Evolutionary conservation across 2,113 vertebrate genomes (phyloP).

Genomic region (Bombycilla garrulus): DNA sequence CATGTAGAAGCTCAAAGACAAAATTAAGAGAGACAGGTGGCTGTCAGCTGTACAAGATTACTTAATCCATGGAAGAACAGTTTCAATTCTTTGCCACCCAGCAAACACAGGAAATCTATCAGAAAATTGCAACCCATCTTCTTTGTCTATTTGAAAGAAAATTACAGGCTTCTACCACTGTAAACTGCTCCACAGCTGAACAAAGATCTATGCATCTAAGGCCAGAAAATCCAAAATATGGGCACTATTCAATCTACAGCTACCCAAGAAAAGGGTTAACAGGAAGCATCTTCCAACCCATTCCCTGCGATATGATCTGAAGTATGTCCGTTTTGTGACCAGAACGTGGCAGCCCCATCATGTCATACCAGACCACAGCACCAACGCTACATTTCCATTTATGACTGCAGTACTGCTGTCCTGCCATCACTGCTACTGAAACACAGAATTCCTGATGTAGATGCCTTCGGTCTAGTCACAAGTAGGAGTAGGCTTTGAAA

Average conservation of each 20-base stretch:
- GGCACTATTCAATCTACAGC: not conserved
- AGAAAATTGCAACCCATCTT: not conserved
- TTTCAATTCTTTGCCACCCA: not conserved
- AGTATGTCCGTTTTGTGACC: not conserved
- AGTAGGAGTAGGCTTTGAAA: not conserved
- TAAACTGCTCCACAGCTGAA: not conserved
- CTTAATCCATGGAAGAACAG: not conserved
- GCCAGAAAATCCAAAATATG: not conserved
- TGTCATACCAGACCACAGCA: fast-evolving
- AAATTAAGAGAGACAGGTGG: not conserved
- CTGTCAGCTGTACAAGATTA: not conserved
- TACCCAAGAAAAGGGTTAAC: not conserved
- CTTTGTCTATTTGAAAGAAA: not conserved
- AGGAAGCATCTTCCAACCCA: not conserved
- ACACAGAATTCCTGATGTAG: not conserved
- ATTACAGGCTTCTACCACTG: not conserved
- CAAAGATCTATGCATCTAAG: not conserved
- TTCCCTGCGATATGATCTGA: not conserved
- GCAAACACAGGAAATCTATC: not conserved
- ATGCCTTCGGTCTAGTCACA: not conserved
- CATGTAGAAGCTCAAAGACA: not conserved
- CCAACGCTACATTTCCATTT: fast-evolving
- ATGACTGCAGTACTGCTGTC: not conserved
- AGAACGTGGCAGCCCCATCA: not conserved
- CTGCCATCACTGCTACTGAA: not conserved